These are phyloP conservation scores for Calcarius lapponicus DNA, from an alignment of 2,797 vertebrate genomes.

Conservation along the genomic window DNA sequence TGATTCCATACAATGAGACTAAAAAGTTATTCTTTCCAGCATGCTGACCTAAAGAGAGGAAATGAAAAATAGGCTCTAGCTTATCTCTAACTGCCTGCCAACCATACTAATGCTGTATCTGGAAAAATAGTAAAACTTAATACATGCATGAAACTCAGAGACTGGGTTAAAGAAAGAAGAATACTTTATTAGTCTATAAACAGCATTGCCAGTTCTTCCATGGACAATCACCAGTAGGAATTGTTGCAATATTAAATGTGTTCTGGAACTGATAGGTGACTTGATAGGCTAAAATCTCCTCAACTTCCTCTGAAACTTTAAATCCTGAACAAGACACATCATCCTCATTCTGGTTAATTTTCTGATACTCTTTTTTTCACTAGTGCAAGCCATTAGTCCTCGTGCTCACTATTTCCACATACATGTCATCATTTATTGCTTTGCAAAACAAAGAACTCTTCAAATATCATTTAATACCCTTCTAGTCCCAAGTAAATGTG, in stretches of 20 bases:
- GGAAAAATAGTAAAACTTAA: background rate
- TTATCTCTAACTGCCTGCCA: background rate
- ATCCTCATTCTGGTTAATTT: background rate
- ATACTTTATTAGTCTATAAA: background rate
- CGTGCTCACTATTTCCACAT: background rate
- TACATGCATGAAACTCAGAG: background rate
- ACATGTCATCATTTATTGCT: background rate
- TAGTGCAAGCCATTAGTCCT: background rate
- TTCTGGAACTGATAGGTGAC: background rate
- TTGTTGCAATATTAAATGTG: background rate
- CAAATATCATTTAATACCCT: background rate
- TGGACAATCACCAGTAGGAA: background rate
- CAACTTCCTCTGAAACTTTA: background rate
- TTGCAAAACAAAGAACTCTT: background rate
- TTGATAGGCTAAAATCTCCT: background rate
- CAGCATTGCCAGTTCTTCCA: background rate
- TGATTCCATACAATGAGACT: background rate
- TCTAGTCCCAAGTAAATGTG: background rate
- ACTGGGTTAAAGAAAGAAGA: background rate
- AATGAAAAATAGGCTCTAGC: slow-evolving; percentile 5
- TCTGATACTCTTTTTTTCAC: background rate
- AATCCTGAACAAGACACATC: background rate
- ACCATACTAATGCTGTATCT: background rate
- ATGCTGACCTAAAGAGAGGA: background rate
- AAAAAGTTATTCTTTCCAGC: background rate